Evolutionary conservation across 2,113 vertebrate species (phyloP), one percentile per base, ranked within the genome.

Genomic region (Dendropsophus ebraccatus): DNA sequence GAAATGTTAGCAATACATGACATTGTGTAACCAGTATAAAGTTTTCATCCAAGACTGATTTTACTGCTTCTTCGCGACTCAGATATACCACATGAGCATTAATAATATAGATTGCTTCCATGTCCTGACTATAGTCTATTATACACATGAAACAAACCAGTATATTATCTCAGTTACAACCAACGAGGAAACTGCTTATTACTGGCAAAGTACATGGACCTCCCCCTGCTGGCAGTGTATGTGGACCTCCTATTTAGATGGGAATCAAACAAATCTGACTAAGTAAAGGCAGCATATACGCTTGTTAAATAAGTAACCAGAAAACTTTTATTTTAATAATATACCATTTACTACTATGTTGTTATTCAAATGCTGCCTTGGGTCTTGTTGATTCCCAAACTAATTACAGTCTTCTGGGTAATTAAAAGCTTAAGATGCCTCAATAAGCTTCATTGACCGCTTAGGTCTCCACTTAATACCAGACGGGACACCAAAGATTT

Each of bases 191-290:
- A 65, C 23, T 81, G 25, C 41, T 81, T 81, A 81, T 81, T 81
- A 79, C 74, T 77, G 74, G 74, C 52, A 79, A 52, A 8, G 32
- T 79, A 13, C 52, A 14, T 30, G 28, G 28, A 82, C 47, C 28
- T 82, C 47, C 28, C 47, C 81, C 69, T 32, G 17, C 49, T 73
- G 52, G 35, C 70, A 84, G 19, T 23, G 16, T 41, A 28, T 3
- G 19, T 56, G 37, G 82, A 75, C 82, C 82, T 75, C 82, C 72
- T 62, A 84, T 84, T 84, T 75, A 58, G 70, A 47, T 84, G 54
- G 41, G 30, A 73, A 41, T 50, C 1, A 49, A 52, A 47, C 60
- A 23, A 25, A 50, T 81, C 67, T 82, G 80, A 32, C 80, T 25
- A 17, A 69, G 23, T 12, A 8, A 23, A 25, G 35, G 52, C 14